Conservation (phyloP, 2,888 invertebrate species). For the Willowsia nigromaculata region DNA sequence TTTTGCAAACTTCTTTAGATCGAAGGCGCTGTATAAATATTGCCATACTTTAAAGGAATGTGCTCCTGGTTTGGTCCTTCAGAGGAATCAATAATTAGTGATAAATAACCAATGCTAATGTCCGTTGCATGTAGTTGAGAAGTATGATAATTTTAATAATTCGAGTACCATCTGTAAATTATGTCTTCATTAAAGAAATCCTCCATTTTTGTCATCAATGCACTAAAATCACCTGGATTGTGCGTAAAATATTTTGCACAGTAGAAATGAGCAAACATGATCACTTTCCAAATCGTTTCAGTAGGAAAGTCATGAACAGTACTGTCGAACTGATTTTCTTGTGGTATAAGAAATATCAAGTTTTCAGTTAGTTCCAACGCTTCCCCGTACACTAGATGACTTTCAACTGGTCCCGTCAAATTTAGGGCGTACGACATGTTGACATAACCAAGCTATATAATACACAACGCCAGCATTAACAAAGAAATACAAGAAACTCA, state of each 20-base stretch:
- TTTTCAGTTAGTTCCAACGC: constrained; percentile 12
- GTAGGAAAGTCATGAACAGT: constrained; percentile 56
- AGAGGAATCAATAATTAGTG: neutral
- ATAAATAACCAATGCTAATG: neutral
- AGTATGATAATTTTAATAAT: neutral
- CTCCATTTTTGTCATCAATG: constrained; percentile 68
- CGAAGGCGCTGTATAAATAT: constrained; percentile 58
- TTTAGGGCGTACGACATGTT: constrained; percentile 31
- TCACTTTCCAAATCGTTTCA: constrained; percentile 75
- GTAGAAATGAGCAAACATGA: constrained; percentile 67
- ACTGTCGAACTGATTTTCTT: constrained; percentile 16
- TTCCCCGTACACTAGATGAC: neutral
- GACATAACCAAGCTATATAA: constrained; percentile 32
- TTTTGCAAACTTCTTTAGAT: constrained; percentile 60
- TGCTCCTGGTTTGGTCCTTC: constrained; percentile 57
- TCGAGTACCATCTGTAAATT: constrained; percentile 72
- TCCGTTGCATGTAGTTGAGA: neutral
- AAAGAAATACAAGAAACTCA: too few species aligned
- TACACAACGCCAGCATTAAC: too few species aligned
- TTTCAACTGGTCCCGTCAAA: neutral
- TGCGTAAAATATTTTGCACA: constrained; percentile 70
- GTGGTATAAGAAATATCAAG: constrained; percentile 15
- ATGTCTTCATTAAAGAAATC: constrained; percentile 73
- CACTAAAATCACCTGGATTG: constrained; percentile 65
- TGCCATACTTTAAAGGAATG: constrained; percentile 52